phyloP scores from a whole-genome alignment of 2,797 vertebrate genomes.

The Hipposideros larvatus region DNA sequence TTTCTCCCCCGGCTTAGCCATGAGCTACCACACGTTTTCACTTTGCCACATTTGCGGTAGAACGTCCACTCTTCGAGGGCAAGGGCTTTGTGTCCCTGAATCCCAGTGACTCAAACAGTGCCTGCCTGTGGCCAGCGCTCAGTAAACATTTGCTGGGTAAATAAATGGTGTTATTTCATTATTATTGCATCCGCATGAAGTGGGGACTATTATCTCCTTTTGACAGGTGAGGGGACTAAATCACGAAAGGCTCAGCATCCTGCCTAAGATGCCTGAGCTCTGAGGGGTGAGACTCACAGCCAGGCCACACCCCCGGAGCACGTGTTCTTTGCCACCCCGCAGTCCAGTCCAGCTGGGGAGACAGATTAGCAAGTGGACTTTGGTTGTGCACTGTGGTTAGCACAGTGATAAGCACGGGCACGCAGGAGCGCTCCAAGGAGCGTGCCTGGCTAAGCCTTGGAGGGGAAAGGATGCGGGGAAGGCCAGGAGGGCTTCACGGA shows the following conservation, averaged over 20 bases:
- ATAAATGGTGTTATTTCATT: neutral
- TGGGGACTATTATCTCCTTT: neutral
- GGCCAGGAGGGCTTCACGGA: neutral
- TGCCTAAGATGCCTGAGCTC: neutral
- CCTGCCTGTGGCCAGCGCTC: neutral
- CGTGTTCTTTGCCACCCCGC: neutral
- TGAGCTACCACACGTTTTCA: neutral
- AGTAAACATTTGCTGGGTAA: neutral
- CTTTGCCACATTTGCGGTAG: neutral
- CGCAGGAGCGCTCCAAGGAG: accelerated
- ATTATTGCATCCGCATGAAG: neutral
- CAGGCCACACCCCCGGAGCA: neutral
- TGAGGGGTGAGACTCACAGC: accelerated
- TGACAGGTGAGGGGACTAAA: neutral
- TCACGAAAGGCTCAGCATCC: neutral
- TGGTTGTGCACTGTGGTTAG: neutral
- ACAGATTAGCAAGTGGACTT: accelerated
- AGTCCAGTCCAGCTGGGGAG: neutral
- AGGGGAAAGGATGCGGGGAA: neutral
- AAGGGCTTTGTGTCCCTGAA: neutral
- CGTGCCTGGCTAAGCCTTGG: neutral
- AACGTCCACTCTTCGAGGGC: neutral
- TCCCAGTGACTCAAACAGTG: accelerated
- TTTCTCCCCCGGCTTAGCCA: neutral
- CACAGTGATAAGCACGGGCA: neutral